phyloP scores from a whole-genome alignment of 2,113 vertebrate genomes.

The Gavialis gangeticus region DNA sequence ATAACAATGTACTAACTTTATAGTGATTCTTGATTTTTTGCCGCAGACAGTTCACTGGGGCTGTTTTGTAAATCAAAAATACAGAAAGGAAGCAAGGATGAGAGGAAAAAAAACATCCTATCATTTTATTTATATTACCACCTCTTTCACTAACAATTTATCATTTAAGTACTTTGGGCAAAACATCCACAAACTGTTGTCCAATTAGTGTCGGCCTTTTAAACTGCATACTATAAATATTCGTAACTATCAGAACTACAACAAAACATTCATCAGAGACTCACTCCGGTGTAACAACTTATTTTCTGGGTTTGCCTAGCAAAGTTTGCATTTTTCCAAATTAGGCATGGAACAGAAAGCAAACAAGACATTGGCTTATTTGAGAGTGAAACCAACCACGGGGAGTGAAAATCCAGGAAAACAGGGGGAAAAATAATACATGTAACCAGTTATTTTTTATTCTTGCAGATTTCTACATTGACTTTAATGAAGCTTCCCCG shows the following conservation, averaged over 20 bases:
- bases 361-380: constrained; percentile 40
- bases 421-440: constrained; percentile 38
- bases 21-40: not conserved
- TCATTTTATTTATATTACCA: constrained; percentile 59
- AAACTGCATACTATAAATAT: constrained; percentile 37
- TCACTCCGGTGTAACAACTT: constrained; percentile 14
- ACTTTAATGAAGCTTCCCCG: constrained; percentile 67
- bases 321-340: constrained; percentile 64
- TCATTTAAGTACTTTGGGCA: constrained; percentile 56
- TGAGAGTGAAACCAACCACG: constrained; percentile 1
- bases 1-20: constrained; percentile 39
- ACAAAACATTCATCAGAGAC: constrained; percentile 16
- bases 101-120: not conserved
- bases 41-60: constrained; percentile 10
- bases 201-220: constrained; percentile 64
- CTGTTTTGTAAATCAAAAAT: constrained; percentile 21
- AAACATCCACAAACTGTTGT: constrained; percentile 17
- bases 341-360: constrained; percentile 33
- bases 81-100: not conserved
- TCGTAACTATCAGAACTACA: constrained; percentile 3
- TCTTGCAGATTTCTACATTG: constrained; percentile 43
- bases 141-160: constrained; percentile 45
- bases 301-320: constrained; percentile 33
- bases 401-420: constrained; percentile 21
- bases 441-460: constrained; percentile 56